Evolutionary conservation across 2,797 vertebrate genomes (phyloP), one percentile per base, ranked within the genome.

Genomic region (Typhlichthys subterraneus): DNA sequence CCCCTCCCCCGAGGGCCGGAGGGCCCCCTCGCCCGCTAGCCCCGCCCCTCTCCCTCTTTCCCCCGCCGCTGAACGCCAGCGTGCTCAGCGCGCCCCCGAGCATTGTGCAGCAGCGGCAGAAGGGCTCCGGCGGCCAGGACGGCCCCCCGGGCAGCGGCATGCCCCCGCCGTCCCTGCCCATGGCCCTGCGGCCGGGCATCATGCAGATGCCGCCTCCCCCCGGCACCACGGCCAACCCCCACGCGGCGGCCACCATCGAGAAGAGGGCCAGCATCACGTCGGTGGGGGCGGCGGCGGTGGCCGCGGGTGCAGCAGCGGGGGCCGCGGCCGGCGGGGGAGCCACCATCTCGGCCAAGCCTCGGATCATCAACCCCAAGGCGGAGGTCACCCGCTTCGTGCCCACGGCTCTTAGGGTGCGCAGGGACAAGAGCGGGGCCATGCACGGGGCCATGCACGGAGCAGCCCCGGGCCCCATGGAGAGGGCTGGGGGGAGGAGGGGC

Each of bases 321-420:
- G 76, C 67, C 0, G 87, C 83, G 4, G 62, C 88, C 0, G 94
- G 94, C 3, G 96, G 95, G 3, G 96, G 94, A 0, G 96, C 97
- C 59, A 98, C 96, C 2, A 99, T 99, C 88, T 99, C 97, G 1
- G 98, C 97, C 81, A 99, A 99, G 83, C 97, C 98, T 0, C 98
- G 99, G 85, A 99, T 99, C 82, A 99, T 97, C 77, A 98, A 97
- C 79, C 96, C 96, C 67, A 98, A 99, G 83, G 91, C 98, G 0
- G 98, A 99, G 88, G 96, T 99, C 67, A 99, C 96, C 1, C 94
- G 96, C 68, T 98, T 99, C 2, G 97, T 99, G 74, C 97, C 96
- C 80, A 98, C 96, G 0, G 95, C 96, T 0, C 85, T 98, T 70
- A 92, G 97, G 12, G 96, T 98, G 46, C 95, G 95, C 42, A 91